phyloP scores from a whole-genome alignment of 2,113 vertebrate species.

The Tamias sibiricus region DNA sequence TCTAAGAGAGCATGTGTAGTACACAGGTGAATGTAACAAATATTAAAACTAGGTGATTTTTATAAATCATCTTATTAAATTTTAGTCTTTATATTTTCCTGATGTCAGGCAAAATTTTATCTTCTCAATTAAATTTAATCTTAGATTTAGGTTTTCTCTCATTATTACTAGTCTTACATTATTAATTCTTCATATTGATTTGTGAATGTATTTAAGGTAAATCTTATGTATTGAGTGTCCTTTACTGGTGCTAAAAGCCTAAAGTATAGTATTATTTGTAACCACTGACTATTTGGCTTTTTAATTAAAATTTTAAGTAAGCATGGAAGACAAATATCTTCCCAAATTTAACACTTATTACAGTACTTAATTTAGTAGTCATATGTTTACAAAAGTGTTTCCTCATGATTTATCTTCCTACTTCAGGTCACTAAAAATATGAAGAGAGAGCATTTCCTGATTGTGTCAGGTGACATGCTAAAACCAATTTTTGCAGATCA shows the following conservation, averaged over 20 bases:
- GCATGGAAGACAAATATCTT: not conserved
- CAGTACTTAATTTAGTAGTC: not conserved
- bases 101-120: not conserved
- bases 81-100: not conserved
- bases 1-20: not conserved
- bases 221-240: not conserved
- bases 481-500: not conserved
- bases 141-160: not conserved
- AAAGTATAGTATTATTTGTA: not conserved
- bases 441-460: not conserved
- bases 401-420: not conserved
- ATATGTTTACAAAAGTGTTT: not conserved
- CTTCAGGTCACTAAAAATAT: not conserved
- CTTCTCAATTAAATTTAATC: not conserved
- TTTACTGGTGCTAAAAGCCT: not conserved
- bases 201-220: not conserved
- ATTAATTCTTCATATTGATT: not conserved
- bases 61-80: conserved; percentile 2
- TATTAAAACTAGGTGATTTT: not conserved
- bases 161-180: not conserved
- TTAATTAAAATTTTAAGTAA: not conserved
- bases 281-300: not conserved
- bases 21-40: not conserved
- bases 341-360: not conserved
- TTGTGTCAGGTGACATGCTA: not conserved